These are phyloP conservation scores for Acanthosepion lycidas DNA, from an alignment of 2,888 invertebrate species.

Conservation along the genomic window DNA sequence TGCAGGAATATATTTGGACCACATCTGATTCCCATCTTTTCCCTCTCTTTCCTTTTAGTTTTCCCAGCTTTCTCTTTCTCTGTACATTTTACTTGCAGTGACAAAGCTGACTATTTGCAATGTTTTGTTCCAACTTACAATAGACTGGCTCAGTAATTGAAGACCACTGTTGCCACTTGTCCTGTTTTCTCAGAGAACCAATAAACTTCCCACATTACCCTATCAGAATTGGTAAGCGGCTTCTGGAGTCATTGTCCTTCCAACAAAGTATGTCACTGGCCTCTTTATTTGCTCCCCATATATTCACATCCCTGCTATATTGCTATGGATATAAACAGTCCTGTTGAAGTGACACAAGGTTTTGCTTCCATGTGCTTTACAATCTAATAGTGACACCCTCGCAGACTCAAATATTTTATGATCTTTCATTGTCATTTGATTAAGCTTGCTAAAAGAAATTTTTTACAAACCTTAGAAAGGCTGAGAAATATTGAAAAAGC, in stretches of 20 bases:
- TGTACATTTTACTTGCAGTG: neutral
- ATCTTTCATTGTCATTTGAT: neutral
- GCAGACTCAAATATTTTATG: neutral
- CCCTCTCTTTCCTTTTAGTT: neutral
- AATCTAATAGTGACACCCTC: neutral
- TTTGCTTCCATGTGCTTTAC: neutral
- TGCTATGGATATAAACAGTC: neutral
- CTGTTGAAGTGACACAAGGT: neutral
- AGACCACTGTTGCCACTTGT: neutral
- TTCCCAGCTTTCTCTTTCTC: neutral
- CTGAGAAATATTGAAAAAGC: neutral
- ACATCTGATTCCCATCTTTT: neutral
- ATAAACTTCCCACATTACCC: conserved; percentile 16
- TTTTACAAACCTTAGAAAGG: neutral
- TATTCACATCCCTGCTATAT: neutral
- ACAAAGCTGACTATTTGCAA: neutral
- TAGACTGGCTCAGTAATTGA: neutral
- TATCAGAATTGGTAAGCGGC: neutral
- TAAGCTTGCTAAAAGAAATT: neutral
- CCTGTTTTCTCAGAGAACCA: neutral
- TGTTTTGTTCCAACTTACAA: neutral
- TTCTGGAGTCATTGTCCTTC: neutral
- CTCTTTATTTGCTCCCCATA: neutral
- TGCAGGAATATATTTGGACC: neutral
- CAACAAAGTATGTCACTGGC: neutral